Evolutionary conservation across 2,888 invertebrate species (phyloP).

Genomic region (Pseudococcus viburni): DNA sequence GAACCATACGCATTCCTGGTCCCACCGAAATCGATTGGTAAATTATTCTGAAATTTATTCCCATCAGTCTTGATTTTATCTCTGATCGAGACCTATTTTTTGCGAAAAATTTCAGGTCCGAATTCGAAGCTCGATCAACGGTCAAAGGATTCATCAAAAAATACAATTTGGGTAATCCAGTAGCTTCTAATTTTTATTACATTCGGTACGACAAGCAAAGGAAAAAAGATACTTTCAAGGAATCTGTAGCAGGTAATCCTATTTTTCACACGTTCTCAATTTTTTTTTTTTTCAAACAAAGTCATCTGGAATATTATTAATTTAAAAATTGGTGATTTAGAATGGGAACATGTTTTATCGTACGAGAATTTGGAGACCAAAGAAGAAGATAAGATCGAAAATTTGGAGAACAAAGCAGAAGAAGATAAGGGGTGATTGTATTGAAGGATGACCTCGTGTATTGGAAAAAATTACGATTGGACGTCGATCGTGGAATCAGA

Average conservation of each 20-base stretch:
- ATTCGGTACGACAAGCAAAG: constrained; percentile 84
- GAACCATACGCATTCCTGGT: background rate
- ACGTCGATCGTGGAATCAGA: too few relatives aligned
- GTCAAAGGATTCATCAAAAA: constrained; percentile 84
- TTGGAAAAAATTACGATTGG: too few relatives aligned
- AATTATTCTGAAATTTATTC: background rate
- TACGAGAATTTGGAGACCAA: background rate
- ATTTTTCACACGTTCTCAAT: background rate
- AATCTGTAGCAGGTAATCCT: background rate
- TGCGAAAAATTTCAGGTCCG: background rate
- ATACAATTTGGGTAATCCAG: constrained; percentile 83
- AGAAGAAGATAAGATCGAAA: background rate
- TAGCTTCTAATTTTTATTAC: constrained; percentile 90
- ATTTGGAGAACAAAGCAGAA: background rate
- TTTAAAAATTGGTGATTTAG: background rate
- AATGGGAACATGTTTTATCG: background rate
- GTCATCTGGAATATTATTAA: too few relatives aligned
- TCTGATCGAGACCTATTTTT: background rate
- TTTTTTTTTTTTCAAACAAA: background rate
- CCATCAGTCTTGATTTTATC: background rate
- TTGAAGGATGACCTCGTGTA: too few relatives aligned
- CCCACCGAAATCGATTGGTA: background rate
- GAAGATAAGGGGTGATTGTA: background rate
- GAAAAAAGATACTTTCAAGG: background rate
- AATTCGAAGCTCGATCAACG: constrained; percentile 74